phyloP scores from a whole-genome alignment of 1,140 invertebrate species.

The Asobara japonica region DNA sequence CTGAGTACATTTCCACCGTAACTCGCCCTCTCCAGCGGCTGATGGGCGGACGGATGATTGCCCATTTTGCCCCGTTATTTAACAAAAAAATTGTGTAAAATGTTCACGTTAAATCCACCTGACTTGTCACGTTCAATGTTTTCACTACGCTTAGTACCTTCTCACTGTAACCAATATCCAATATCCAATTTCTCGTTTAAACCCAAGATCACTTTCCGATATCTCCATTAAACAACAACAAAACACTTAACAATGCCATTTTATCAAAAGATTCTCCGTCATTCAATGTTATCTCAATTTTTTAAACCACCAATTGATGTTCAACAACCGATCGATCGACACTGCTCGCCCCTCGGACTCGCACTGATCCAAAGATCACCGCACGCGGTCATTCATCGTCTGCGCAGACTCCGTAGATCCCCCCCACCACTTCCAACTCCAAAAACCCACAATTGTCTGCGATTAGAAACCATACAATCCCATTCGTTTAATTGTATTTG shows the following conservation, averaged over 20 bases:
- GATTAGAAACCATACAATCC: too few species aligned
- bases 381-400: not conserved
- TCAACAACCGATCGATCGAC: not conserved
- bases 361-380: not conserved
- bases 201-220: not conserved
- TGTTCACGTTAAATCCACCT: not conserved
- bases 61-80: conserved; percentile 66
- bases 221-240: not conserved
- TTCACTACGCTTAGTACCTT: conserved; percentile 32
- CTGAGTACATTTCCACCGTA: conserved; percentile 61
- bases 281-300: not conserved
- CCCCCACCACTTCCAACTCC: not conserved
- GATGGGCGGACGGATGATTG: conserved; percentile 76
- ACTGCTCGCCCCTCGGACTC: not conserved
- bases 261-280: too few species aligned
- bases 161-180: not conserved
- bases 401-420: not conserved
- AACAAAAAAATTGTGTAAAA: not conserved
- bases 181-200: not conserved
- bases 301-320: not conserved
- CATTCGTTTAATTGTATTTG: too few species aligned
- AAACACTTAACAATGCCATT: not conserved
- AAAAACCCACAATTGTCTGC: too few species aligned
- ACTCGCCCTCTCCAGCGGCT: conserved; percentile 71
- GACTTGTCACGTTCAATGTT: not conserved